A percentile compares a stretch with the other conserved stretches of the same genome.
These are phyloP conservation scores for Charina bottae DNA, from an alignment of 2,113 vertebrate species.

Conservation along the genomic window DNA sequence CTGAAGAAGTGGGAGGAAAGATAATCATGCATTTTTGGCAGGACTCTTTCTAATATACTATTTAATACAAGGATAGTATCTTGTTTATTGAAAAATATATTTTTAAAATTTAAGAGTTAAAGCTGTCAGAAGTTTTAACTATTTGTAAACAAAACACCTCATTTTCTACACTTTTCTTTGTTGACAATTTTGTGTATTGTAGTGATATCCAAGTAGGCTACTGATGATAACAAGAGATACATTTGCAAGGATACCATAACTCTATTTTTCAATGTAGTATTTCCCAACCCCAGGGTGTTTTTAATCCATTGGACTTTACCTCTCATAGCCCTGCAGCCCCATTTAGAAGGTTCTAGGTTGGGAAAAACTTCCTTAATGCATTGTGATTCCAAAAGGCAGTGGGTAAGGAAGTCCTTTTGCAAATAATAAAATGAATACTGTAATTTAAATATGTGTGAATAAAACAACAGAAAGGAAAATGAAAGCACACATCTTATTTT, in stretches of 20 bases:
- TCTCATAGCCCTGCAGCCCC: not conserved
- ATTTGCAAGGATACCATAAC: not conserved
- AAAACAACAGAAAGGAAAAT: not conserved
- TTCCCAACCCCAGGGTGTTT: not conserved
- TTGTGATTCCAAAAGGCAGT: not conserved
- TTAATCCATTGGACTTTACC: not conserved
- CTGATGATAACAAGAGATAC: not conserved
- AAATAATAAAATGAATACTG: not conserved
- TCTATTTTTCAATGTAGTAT: not conserved
- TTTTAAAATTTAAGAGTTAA: not conserved
- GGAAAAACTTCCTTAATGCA: not conserved
- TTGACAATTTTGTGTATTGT: not conserved
- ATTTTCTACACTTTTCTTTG: not conserved
- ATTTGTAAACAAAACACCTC: not conserved
- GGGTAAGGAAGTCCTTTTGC: not conserved
- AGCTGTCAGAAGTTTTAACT: not conserved
- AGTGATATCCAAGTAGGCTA: not conserved
- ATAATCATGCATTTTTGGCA: not conserved
- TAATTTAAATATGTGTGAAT: conserved; percentile 1
- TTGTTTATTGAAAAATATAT: not conserved
- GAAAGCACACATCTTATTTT: not conserved
- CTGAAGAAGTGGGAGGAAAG: not conserved
- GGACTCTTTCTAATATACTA: not conserved
- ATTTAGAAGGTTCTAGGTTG: not conserved
- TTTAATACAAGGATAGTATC: not conserved